These are phyloP conservation scores for Corynorhinus townsendii DNA, from an alignment of 2,113 vertebrate species.

Conservation along the genomic window DNA sequence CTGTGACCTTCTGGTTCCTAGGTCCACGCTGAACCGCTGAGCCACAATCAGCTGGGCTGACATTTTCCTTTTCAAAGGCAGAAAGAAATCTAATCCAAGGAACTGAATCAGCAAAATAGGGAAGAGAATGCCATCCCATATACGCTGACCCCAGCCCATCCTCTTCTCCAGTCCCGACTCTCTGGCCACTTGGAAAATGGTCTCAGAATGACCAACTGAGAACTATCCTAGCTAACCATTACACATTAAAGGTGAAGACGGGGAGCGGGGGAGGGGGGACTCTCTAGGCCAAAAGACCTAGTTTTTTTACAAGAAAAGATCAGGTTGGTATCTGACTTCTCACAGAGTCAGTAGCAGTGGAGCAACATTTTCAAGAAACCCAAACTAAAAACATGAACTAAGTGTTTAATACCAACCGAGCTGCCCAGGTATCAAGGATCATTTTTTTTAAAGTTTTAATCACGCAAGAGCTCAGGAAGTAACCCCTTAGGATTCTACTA, in stretches of 20 bases:
- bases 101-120: not conserved
- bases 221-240: not conserved
- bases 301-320: not conserved
- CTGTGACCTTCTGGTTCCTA: too few species aligned
- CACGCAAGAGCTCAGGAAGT: not conserved
- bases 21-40: too few species aligned
- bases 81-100: not conserved
- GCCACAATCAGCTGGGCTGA: not conserved
- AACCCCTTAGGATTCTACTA: not conserved
- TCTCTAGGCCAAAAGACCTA: not conserved
- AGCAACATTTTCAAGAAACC: not conserved
- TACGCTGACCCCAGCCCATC: not conserved
- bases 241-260: too few species aligned
- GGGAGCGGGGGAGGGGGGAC: fast-evolving
- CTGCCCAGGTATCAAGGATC: not conserved
- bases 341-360: not conserved
- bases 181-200: not conserved
- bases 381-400: not conserved
- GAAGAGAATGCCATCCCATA: not conserved
- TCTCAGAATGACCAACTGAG: not conserved
- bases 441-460: not conserved
- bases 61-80: not conserved
- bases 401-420: not conserved
- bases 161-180: not conserved
- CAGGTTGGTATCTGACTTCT: not conserved